These are phyloP conservation scores for Ciconia stormi DNA, from an alignment of 2,113 vertebrate genomes.

Conservation along the genomic window DNA sequence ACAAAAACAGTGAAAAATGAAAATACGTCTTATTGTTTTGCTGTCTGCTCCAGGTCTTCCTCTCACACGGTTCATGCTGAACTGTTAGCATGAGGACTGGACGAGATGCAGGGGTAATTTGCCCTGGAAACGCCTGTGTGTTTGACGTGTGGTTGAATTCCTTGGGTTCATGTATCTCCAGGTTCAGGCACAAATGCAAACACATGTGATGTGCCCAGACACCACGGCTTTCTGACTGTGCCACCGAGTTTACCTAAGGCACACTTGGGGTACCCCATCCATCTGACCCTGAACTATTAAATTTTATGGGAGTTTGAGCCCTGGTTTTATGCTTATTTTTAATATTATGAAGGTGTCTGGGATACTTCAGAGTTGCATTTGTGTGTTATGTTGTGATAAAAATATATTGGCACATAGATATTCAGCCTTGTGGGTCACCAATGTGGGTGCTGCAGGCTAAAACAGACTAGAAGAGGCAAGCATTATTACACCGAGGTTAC, in stretches of 20 bases:
- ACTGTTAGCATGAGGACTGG: not conserved
- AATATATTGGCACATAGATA: not conserved
- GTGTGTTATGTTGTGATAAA: not conserved
- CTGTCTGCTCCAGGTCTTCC: not conserved
- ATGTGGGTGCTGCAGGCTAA: not conserved
- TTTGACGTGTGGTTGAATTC: not conserved
- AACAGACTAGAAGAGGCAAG: not conserved
- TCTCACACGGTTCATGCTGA: not conserved
- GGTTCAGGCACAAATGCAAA: not conserved
- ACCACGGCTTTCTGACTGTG: not conserved
- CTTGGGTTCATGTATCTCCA: fast-evolving
- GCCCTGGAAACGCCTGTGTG: not conserved
- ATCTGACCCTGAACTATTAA: not conserved
- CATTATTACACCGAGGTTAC: not conserved
- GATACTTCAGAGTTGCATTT: not conserved
- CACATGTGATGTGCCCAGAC: not conserved
- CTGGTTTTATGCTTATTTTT: not conserved
- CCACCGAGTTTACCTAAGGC: not conserved
- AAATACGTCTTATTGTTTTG: not conserved
- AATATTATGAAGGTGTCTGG: not conserved
- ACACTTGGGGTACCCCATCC: not conserved
- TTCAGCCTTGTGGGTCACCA: not conserved
- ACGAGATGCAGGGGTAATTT: not conserved
- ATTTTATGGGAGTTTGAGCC: not conserved
- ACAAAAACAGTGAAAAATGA: not conserved